A percentile compares a stretch with the other conserved stretches of the same genome.
Evolutionary conservation across 1,140 invertebrate genomes (phyloP).

Genomic region (Megathymus violae): DNA sequence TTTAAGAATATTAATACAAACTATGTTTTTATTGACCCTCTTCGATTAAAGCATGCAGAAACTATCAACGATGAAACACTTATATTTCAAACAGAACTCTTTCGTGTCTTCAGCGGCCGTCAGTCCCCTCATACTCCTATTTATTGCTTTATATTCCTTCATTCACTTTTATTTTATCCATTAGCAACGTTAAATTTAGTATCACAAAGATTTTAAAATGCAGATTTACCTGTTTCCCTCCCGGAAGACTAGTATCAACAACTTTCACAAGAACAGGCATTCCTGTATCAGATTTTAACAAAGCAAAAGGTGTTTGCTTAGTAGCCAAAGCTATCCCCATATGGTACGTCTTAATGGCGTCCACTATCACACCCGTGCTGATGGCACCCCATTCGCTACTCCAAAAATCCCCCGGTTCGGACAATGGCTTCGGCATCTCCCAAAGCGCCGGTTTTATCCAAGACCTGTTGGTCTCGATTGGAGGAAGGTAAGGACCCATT

Average conservation of each 20-base stretch:
- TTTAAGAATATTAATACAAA: slow-evolving; percentile 16
- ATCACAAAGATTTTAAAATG: too few relatives aligned
- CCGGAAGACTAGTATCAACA: slow-evolving; percentile 66
- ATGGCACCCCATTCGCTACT: slow-evolving; percentile 44
- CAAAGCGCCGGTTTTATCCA: slow-evolving; percentile 40
- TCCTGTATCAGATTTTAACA: slow-evolving; percentile 66
- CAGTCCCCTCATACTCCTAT: too few relatives aligned
- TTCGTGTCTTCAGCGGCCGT: too few relatives aligned
- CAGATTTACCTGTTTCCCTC: slow-evolving; percentile 71
- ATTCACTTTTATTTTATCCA: too few relatives aligned
- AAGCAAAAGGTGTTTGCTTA: slow-evolving; percentile 71
- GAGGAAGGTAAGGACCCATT: slow-evolving; percentile 56
- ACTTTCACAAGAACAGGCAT: slow-evolving; percentile 73
- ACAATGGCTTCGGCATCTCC: slow-evolving; percentile 34
- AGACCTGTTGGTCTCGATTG: slow-evolving; percentile 34
- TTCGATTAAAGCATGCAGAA: too few relatives aligned
- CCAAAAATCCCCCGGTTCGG: slow-evolving; percentile 43
- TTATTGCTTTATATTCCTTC: slow-evolving; percentile 2
- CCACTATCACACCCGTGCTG: slow-evolving; percentile 65
- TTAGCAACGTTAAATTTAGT: too few relatives aligned
- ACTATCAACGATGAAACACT: too few relatives aligned
- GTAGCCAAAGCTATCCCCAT: slow-evolving; percentile 73
- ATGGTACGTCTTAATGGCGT: slow-evolving; percentile 75
- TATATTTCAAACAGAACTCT: too few relatives aligned
- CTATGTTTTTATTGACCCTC: too few relatives aligned